Conservation (phyloP, 1,140 invertebrate genomes). For the Drosophila pseudoananassae region DNA sequence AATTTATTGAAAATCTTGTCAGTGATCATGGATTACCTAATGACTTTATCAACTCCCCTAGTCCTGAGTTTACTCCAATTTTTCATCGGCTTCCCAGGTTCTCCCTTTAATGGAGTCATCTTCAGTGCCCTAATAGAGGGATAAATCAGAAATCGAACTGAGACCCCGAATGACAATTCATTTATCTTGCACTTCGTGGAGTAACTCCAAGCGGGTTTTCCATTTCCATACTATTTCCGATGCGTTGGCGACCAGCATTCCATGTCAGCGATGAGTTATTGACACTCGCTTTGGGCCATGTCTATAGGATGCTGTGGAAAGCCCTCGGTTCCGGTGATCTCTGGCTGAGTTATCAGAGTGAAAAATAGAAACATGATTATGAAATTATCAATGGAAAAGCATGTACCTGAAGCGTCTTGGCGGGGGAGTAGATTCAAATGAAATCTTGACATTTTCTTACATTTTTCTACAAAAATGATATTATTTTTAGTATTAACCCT, state of each 20-base stretch:
- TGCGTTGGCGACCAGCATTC: conserved; percentile 61
- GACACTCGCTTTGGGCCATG: conserved; percentile 40
- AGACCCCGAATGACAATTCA: conserved; percentile 68
- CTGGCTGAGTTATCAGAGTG: conserved; percentile 62
- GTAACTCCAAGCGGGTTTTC: conserved; percentile 31
- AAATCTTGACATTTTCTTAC: neutral
- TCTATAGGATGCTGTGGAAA: conserved; percentile 2
- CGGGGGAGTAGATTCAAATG: neutral
- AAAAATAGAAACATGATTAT: conserved; percentile 79
- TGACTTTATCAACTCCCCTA: neutral
- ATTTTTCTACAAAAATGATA: neutral
- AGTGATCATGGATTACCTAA: neutral
- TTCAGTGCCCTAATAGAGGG: conserved; percentile 27
- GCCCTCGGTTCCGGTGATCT: conserved; percentile 69
- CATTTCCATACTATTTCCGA: neutral
- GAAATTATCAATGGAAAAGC: conserved; percentile 65
- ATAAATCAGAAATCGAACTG: conserved; percentile 27
- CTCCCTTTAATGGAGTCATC: conserved; percentile 37
- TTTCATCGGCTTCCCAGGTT: conserved; percentile 6
- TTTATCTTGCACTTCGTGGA: conserved; percentile 61
- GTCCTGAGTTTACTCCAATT: neutral
- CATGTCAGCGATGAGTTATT: conserved; percentile 67
- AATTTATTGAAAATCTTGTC: neutral
- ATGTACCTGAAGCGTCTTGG: conserved; percentile 21
- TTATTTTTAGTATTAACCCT: neutral